Percentiles rank a stretch among this genome's conserved stretches.
phyloP scores from a whole-genome alignment of 2,113 vertebrate genomes.

The Leucosticte australis region DNA sequence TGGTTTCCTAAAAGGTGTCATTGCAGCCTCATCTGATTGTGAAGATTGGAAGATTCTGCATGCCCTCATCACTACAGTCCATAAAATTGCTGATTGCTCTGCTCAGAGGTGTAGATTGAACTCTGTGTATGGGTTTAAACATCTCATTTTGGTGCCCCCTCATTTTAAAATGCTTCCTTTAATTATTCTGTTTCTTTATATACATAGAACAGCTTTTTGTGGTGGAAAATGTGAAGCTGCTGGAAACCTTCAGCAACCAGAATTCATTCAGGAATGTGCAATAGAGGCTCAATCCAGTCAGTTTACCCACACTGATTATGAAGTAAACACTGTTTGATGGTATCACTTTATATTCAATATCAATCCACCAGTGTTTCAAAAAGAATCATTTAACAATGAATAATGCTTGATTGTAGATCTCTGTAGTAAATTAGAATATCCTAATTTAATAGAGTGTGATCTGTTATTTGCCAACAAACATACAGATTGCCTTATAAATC shows the following conservation, averaged over 20 bases:
- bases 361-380: slow-evolving; percentile 3
- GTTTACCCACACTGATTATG: slow-evolving; percentile 1
- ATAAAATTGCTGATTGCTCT: neutral
- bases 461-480: slow-evolving; percentile 60
- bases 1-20: neutral
- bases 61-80: neutral
- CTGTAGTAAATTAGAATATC: slow-evolving; percentile 56
- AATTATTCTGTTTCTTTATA: neutral
- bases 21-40: neutral
- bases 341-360: neutral
- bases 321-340: neutral
- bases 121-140: neutral
- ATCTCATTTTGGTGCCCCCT: neutral
- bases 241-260: neutral
- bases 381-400: slow-evolving; percentile 45
- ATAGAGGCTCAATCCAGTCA: neutral
- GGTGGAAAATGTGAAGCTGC: neutral
- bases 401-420: slow-evolving; percentile 59
- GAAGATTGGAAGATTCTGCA: neutral
- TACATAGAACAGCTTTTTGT: neutral
- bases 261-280: neutral
- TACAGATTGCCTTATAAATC: slow-evolving; percentile 57
- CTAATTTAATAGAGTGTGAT: slow-evolving; percentile 67
- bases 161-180: neutral
- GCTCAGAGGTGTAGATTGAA: neutral